Percentiles rank a stretch among this genome's conserved stretches.
phyloP scores from a whole-genome alignment of 2,113 vertebrate species.

The Crotalus viridis region DNA sequence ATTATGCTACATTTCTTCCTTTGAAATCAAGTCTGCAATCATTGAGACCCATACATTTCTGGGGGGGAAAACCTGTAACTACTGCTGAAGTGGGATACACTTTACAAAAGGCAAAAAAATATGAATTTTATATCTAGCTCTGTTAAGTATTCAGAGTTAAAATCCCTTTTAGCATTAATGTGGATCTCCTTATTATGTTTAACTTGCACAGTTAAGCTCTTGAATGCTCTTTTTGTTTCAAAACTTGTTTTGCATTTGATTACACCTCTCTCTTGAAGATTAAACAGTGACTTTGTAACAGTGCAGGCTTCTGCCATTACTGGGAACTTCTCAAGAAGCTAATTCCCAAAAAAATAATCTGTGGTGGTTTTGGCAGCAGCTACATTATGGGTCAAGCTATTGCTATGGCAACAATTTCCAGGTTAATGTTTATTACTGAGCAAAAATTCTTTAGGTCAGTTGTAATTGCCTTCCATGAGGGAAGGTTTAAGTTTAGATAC shows the following conservation, averaged over 20 bases:
- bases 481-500: neutral
- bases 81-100: neutral
- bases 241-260: neutral
- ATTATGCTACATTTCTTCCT: neutral
- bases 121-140: neutral
- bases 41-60: neutral
- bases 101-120: neutral
- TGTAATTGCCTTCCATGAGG: conserved; percentile 18
- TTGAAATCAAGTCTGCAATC: neutral
- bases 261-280: neutral
- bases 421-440: conserved; percentile 29
- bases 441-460: conserved; percentile 24
- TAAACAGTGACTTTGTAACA: neutral
- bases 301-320: neutral
- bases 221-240: conserved; percentile 12
- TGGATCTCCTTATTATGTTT: neutral
- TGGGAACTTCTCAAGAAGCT: neutral
- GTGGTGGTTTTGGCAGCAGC: conserved; percentile 32
- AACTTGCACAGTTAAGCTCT: neutral
- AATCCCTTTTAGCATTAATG: neutral
- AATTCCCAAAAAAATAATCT: conserved; percentile 30
- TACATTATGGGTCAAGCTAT: neutral
- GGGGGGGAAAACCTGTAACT: no score
- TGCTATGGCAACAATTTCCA: conserved; percentile 30
- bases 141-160: neutral